Percentiles rank a stretch among this genome's conserved stretches.
Evolutionary conservation across 2,888 invertebrate species (phyloP).

Genomic region (Barypeithes pellucidus): DNA sequence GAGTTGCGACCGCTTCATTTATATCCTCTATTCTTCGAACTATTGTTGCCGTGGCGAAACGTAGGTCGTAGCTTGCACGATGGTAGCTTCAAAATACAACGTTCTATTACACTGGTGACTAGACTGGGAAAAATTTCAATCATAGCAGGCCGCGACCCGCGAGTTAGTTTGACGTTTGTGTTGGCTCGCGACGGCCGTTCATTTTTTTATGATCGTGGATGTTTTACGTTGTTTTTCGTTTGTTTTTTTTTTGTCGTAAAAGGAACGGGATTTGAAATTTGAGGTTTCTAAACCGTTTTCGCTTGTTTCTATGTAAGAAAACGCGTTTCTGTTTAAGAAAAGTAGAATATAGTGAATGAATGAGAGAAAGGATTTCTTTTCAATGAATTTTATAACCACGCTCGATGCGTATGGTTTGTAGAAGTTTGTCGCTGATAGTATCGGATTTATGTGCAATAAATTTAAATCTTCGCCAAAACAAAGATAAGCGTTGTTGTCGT

Average conservation of each 20-base stretch:
- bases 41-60: background rate
- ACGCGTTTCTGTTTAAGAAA: background rate
- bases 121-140: conserved; percentile 41
- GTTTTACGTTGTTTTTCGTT: background rate
- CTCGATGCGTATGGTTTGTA: background rate
- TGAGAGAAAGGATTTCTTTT: conserved; percentile 27
- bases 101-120: conserved; percentile 35
- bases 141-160: conserved; percentile 12
- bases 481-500: conserved; percentile 18
- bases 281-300: no score
- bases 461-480: conserved; percentile 9
- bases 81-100: conserved; percentile 18
- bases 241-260: background rate
- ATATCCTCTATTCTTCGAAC: background rate
- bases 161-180: conserved; percentile 40
- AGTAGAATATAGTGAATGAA: conserved; percentile 17
- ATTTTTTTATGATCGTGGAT: conserved; percentile 12
- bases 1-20: conserved; percentile 6
- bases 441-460: conserved; percentile 13
- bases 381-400: background rate
- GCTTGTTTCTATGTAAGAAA: background rate
- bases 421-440: conserved; percentile 3
- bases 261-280: background rate
- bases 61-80: background rate
- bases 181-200: conserved; percentile 29